A percentile compares a stretch with the other conserved stretches of the same genome.
These are phyloP conservation scores for Pangasius djambal DNA, from an alignment of 2,797 vertebrate species.

Conservation along the genomic window DNA sequence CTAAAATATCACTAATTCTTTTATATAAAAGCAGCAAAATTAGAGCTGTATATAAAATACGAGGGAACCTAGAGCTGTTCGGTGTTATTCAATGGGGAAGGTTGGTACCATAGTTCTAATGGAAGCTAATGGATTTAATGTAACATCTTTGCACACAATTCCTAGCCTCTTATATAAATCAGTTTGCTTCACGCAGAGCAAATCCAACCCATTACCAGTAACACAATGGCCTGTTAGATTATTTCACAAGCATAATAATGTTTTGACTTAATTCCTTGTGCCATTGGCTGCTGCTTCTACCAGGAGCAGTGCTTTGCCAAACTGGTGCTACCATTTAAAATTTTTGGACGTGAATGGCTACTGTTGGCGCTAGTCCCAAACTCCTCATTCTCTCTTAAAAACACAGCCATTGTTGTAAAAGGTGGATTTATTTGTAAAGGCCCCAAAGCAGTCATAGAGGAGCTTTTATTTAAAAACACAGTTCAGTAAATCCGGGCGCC, in stretches of 20 bases:
- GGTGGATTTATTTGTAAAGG: constrained; percentile 36
- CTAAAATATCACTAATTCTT: background rate
- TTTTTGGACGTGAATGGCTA: background rate
- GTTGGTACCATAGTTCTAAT: background rate
- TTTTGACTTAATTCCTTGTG: background rate
- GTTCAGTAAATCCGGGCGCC: constrained; percentile 31
- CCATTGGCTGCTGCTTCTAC: background rate
- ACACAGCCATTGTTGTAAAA: constrained; percentile 11
- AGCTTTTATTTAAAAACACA: constrained; percentile 47
- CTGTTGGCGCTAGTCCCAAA: background rate
- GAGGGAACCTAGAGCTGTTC: background rate
- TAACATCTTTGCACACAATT: background rate
- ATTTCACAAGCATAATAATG: background rate
- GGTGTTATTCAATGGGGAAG: background rate
- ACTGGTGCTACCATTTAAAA: background rate
- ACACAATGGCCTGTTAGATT: background rate
- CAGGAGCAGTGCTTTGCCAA: background rate
- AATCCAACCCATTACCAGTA: background rate
- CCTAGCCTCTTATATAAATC: background rate
- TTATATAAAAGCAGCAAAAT: background rate
- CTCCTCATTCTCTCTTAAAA: constrained; percentile 30
- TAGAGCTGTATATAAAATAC: background rate
- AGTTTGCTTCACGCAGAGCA: background rate
- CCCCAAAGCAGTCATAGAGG: constrained; percentile 23
- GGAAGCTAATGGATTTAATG: background rate